phyloP scores from a whole-genome alignment of 2,113 vertebrate species.

The Lichenostomus cassidix region DNA sequence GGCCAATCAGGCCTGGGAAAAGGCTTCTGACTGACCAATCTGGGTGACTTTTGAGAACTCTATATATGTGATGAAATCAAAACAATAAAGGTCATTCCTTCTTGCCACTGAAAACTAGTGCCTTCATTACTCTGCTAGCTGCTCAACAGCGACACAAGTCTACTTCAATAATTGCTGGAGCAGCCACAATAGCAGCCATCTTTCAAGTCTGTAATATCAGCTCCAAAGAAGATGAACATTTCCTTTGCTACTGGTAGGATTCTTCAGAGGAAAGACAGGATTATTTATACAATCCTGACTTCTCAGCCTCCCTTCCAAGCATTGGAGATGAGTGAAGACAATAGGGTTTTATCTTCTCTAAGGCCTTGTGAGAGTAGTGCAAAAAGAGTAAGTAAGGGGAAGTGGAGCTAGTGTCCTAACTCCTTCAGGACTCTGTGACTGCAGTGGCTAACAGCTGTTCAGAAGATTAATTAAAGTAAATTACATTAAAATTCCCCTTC shows the following conservation, averaged over 20 bases:
- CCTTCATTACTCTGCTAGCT: too few species aligned
- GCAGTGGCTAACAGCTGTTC: not conserved
- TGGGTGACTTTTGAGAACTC: too few species aligned
- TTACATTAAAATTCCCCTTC: not conserved
- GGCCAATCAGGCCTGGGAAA: too few species aligned
- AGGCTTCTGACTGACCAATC: too few species aligned
- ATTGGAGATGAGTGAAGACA: not conserved
- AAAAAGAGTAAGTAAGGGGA: not conserved
- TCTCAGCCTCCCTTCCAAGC: not conserved
- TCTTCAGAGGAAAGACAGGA: not conserved
- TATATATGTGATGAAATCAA: too few species aligned
- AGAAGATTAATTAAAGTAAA: slow-evolving; percentile 11
- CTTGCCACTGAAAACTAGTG: too few species aligned
- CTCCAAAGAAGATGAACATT: not conserved
- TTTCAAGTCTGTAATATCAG: not conserved
- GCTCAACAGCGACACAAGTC: too few species aligned
- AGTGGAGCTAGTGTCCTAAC: not conserved
- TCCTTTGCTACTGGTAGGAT: not conserved
- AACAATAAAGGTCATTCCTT: too few species aligned
- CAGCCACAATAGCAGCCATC: not conserved
- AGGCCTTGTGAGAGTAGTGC: not conserved
- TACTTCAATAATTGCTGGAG: not conserved
- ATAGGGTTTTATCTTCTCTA: not conserved
- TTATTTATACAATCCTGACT: not conserved
- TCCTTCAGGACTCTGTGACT: not conserved